These are phyloP conservation scores for Danio kyathit DNA, from an alignment of 2,797 vertebrate species.

Conservation along the genomic window DNA sequence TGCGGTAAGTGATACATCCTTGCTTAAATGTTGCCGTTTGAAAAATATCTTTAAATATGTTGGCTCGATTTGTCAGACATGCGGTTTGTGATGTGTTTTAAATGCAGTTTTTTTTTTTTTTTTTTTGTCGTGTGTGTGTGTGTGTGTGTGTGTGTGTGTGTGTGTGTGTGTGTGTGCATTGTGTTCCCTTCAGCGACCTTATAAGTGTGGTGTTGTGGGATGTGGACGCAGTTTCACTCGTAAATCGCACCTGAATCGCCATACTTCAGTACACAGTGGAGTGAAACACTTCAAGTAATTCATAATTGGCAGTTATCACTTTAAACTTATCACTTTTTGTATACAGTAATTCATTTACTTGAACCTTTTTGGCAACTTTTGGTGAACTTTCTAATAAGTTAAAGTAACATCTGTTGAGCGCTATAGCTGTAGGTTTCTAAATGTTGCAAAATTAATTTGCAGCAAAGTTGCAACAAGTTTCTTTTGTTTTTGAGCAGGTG, in stretches of 20 bases:
- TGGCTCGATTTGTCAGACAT: no score
- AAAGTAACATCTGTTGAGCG: no score
- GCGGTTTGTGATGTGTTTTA: no score
- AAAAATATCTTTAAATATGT: no score
- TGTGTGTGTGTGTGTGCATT: no score
- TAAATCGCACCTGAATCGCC: slow-evolving; percentile 72
- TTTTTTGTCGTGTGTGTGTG: no score
- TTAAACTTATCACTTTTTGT: neutral
- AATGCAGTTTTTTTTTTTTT: neutral
- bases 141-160: no score
- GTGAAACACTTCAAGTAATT: slow-evolving; percentile 68
- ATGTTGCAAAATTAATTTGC: neutral
- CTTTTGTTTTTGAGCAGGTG: slow-evolving; percentile 67
- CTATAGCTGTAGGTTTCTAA: neutral
- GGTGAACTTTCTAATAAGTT: no score
- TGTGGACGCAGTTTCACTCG: slow-evolving; percentile 74
- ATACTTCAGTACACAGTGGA: slow-evolving; percentile 70
- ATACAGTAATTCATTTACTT: neutral
- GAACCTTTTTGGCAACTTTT: no score
- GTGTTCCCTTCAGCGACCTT: slow-evolving; percentile 69
- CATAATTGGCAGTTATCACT: neutral
- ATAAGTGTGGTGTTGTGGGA: slow-evolving; percentile 63
- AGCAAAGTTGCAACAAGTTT: no score
- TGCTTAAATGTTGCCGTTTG: neutral
- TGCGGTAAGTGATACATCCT: slow-evolving; percentile 64